Evolutionary conservation across 2,113 vertebrate species (phyloP), one percentile per base, ranked within the genome.

Genomic region (Ariopsis seemanni): DNA sequence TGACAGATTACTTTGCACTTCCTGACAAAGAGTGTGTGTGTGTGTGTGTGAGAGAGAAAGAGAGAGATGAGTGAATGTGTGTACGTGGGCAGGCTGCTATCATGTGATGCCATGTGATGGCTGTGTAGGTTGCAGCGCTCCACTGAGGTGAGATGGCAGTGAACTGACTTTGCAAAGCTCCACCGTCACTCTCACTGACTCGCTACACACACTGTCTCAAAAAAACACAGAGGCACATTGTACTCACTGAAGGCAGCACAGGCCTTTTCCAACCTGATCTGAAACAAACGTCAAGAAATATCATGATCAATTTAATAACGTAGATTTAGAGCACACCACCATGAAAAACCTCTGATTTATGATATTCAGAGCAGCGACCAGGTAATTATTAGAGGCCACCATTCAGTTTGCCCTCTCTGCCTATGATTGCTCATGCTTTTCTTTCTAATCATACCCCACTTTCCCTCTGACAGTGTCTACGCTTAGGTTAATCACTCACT

Each of bases 31-130:
- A 3, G 34, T 42, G 34, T 42, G 34, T 42, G 34, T 42, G 34
- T 42, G 34, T 42, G 25, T 27, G 25, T 2, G n/a, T 71, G 52
- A 42, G 53, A 6, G 30, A 72, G 18, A 58, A 11, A 55, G 8
- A n/a, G 52, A 57, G 75, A 52, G 34, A 60, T 58, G 67, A 52
- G 84, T 11, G 58, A 52, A 72, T 77, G 63, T 50, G 63, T 30
- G 71, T 14, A 63, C 2, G 85, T 80, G 63, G 71, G 85, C 71
- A 52, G 80, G 53, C n/a, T 50, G 62, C 57, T 74, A 75, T 75
- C 83, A 74, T 50, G 34, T 84, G 82, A 89, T 84, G 67, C 60
- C 60, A 82, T 82, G 82, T 87, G 85, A 85, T 30, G 65, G 27
- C 27, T 89, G 75, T 42, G 88, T 89, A 82, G 88, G 75, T 57